Base-by-base conservation (phyloP, 2,113 vertebrate species). In the Sarotherodon lohbergeri region DNA sequence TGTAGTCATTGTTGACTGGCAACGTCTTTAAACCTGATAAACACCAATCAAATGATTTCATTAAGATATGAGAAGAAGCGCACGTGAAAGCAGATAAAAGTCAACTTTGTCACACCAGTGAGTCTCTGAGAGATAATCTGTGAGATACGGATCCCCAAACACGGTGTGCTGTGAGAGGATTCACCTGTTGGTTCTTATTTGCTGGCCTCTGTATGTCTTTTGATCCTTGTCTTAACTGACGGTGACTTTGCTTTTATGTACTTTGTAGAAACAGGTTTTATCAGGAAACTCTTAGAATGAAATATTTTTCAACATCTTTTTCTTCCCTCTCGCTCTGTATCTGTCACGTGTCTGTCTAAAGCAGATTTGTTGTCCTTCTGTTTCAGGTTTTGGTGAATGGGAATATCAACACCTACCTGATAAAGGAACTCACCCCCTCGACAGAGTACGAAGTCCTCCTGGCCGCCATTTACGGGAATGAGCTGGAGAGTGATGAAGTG, bases 361-460 rank as follows among this genome's bases (percentile, higher is more conserved):
- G 34, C 11, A 7, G 29, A 43, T 43, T 14, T 52, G 22, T 43
- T 43, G 3, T 71, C 17, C 2, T 4, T 80, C 43, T 71, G 19
- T 71, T 54, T 16, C 86, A 99, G 98, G 93, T 96, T 54, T 54
- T 97, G 88, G 87, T 99, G 59, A 94, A 95, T 14, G 97, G 97
- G 81, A 96, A 97, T 1, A 24, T 94, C 11, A 97, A 97, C 93
- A 97, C 94, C 0, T 94, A 98, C 19, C 59, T 98, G 55, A 94
- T 99, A 27, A 95, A 94, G 55, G 97, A 96, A 17, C 96, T 99
- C 55, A 86, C 93, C 12, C 96, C 98, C 0, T 19, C 92, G 56
- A 97, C 97, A 0, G 97, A 99, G 78, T 99, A 99, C 34, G 97
- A 98, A 87, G 97, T 99, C 48, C 97, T 97, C 1, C 95, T 99